A percentile compares a stretch with the other conserved stretches of the same genome.
Evolutionary conservation across 2,113 vertebrate genomes (phyloP).

Genomic region (Triplophysa siluroides): DNA sequence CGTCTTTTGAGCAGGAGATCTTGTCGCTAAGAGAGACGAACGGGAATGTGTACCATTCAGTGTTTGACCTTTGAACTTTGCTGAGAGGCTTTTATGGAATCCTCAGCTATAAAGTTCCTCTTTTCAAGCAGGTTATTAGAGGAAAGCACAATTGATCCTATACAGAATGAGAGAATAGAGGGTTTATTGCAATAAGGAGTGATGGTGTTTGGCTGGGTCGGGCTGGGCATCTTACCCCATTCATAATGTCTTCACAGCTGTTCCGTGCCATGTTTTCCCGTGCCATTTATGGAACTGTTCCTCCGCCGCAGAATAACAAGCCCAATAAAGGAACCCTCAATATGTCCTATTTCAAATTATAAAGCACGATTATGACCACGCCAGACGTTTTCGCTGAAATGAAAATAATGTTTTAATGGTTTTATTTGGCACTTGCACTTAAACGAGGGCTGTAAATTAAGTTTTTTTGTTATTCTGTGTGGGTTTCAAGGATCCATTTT

Average conservation of each 20-base stretch:
- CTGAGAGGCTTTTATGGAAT: conserved; percentile 58
- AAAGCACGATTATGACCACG: conserved; percentile 59
- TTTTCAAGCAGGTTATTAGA: conserved; percentile 54
- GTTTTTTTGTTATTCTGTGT: conserved; percentile 36
- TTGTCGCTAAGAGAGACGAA: conserved; percentile 46
- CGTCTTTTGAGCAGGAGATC: conserved; percentile 22
- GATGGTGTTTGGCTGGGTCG: conserved; percentile 53
- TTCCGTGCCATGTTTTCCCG: conserved; percentile 36
- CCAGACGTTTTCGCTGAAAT: conserved; percentile 56
- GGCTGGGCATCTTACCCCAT: conserved; percentile 62
- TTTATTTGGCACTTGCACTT: conserved; percentile 58
- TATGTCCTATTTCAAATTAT: conserved; percentile 63
- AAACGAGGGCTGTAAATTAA: conserved; percentile 36
- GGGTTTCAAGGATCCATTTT: background rate
- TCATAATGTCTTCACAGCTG: conserved; percentile 55
- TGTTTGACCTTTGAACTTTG: conserved; percentile 54
- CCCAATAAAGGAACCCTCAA: conserved; percentile 62
- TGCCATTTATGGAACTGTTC: conserved; percentile 63
- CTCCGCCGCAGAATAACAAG: conserved; percentile 56
- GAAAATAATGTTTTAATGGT: conserved; percentile 59
- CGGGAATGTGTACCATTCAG: conserved; percentile 52
- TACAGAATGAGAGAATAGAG: conserved; percentile 49
- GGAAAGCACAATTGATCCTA: conserved; percentile 56
- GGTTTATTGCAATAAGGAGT: conserved; percentile 49
- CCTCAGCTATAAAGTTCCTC: conserved; percentile 56